A percentile compares a stretch with the other conserved stretches of the same genome.
These are phyloP conservation scores for Pteria penguin DNA, from an alignment of 2,888 invertebrate genomes.

Conservation along the genomic window DNA sequence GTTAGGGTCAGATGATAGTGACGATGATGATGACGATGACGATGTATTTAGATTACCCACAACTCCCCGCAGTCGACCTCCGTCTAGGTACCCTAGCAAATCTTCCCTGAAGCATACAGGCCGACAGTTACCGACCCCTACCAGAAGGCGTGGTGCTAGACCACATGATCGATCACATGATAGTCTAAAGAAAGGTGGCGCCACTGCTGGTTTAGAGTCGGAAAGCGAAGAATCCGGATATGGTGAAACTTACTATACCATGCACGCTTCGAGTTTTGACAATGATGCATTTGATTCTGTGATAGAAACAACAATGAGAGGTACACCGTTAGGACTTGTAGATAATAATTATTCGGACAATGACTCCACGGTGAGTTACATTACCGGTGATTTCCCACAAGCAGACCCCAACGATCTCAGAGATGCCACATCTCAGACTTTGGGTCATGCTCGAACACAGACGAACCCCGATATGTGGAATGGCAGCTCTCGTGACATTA, in stretches of 20 bases:
- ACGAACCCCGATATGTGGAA: conserved; percentile 60
- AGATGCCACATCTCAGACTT: conserved; percentile 69
- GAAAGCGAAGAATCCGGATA: conserved; percentile 76
- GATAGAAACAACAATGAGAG: conserved; percentile 59
- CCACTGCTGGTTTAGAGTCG: conserved; percentile 66
- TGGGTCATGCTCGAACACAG: conserved; percentile 70
- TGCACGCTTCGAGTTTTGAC: conserved; percentile 76
- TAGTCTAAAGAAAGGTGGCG: conserved; percentile 59
- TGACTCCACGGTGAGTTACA: conserved; percentile 67
- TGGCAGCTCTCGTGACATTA: conserved; percentile 33
- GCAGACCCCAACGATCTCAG: conserved; percentile 68
- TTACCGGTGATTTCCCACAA: conserved; percentile 62
- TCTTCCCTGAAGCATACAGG: conserved; percentile 52
- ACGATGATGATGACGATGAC: conserved; percentile 57
- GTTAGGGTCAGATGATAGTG: conserved; percentile 56
- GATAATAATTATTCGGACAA: conserved; percentile 66
- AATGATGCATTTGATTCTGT: conserved; percentile 67
- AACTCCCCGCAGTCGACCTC: conserved; percentile 49
- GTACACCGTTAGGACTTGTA: conserved; percentile 62
- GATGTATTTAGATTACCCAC: conserved; percentile 50
- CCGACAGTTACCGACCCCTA: conserved; percentile 19
- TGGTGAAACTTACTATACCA: conserved; percentile 75
- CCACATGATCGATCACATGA: conserved; percentile 30
- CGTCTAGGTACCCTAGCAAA: conserved; percentile 50
- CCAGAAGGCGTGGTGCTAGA: conserved; percentile 17